These are phyloP conservation scores for Pardalotus punctatus DNA, from an alignment of 2,113 vertebrate genomes.

Conservation along the genomic window DNA sequence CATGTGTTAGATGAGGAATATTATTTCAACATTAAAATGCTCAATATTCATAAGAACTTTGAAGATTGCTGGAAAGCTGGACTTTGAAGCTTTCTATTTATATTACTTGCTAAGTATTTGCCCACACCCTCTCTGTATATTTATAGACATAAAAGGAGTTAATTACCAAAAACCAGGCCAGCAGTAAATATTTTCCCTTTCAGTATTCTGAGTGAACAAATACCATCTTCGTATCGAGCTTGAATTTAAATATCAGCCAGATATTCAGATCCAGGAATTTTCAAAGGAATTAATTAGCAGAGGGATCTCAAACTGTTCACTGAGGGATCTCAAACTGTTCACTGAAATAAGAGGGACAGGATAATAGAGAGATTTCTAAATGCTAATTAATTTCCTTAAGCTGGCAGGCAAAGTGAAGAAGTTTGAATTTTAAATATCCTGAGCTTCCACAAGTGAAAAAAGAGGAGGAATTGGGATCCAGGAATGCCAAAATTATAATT, in stretches of 20 bases:
- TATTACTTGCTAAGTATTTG: background rate
- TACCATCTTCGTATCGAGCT: background rate
- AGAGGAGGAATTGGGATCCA: background rate
- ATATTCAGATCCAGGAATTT: background rate
- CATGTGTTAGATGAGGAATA: background rate
- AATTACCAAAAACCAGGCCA: background rate
- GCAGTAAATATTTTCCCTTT: background rate
- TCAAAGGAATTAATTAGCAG: background rate
- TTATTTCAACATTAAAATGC: background rate
- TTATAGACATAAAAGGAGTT: background rate
- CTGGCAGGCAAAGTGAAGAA: background rate
- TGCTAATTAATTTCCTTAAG: background rate
- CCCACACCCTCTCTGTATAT: slow-evolving; percentile 8
- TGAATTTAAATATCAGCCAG: background rate
- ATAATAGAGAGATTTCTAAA: background rate
- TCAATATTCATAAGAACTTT: background rate
- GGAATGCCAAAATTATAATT: background rate
- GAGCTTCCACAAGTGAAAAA: background rate
- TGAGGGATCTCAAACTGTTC: background rate
- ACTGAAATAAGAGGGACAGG: background rate
- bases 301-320: background rate
- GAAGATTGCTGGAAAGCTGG: background rate
- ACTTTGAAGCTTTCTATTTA: slow-evolving; percentile 36
- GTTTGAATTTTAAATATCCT: background rate
- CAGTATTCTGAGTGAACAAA: background rate